Conservation (phyloP, 2,888 invertebrate species). For the Tiphia femorata region DNA sequence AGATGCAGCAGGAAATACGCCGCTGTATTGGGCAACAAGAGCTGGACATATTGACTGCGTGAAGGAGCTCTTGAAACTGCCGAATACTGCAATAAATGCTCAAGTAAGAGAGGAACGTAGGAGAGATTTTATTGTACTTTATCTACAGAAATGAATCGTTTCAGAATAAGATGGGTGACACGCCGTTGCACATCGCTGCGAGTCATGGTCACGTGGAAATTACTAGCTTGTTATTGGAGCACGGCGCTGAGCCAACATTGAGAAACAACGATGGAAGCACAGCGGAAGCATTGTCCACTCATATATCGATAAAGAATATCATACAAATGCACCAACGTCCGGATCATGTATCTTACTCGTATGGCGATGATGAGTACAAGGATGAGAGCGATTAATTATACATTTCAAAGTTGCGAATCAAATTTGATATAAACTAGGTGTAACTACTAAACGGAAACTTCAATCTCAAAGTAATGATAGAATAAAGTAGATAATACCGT, state of each 20-base stretch:
- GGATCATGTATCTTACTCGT: conserved; percentile 46
- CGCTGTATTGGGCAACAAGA: conserved; percentile 77
- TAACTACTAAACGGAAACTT: background rate
- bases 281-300: conserved; percentile 72
- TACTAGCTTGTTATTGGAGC: conserved; percentile 71
- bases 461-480: too few species aligned
- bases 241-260: conserved; percentile 70
- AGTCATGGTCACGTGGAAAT: conserved; percentile 74
- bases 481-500: too few species aligned
- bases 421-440: background rate
- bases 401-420: background rate
- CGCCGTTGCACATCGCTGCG: conserved; percentile 75
- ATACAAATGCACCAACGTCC: conserved; percentile 54
- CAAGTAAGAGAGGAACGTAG: conserved; percentile 52
- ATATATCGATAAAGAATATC: conserved; percentile 63
- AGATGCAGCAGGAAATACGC: conserved; percentile 76
- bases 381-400: conserved; percentile 65
- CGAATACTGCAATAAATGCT: conserved; percentile 66
- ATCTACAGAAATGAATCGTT: background rate
- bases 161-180: conserved; percentile 78
- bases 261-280: conserved; percentile 71
- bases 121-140: too few species aligned
- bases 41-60: conserved; percentile 75
- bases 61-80: conserved; percentile 69
- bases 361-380: conserved; percentile 65